Base-by-base conservation (phyloP, 2,797 vertebrate species). In the Rachycentron canadum region DNA sequence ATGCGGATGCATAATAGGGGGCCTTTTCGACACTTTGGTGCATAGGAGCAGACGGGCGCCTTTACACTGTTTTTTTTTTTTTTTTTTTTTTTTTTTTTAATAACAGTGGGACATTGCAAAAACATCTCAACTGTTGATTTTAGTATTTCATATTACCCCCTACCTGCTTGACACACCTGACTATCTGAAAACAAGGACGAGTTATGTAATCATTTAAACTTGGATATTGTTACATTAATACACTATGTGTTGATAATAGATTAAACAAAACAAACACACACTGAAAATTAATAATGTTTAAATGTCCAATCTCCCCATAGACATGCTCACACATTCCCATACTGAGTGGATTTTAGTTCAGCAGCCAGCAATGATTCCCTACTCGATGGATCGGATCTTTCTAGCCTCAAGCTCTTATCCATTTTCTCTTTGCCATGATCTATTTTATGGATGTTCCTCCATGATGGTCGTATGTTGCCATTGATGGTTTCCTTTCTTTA, bases 361-460 rank as follows among this genome's bases (percentile, higher is more conserved):
- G 81, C 83, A 89, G 74, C 74, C 55, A 78, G 82, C 76, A 94
- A 86, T 86, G 87, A 91, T 92, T 93, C 84, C 60, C 69, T 38
- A 63, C 83, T 81, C 74, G 38, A 93, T 94, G 87, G 79, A 93
- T 93, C 86, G 85, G 80, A 82, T 86, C 85, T 76, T 87, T 92
- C 86, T 82, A 55, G 87, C 92, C 91, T 86, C 61, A 3, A 92
- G 93, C 91, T 84, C 85, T 89, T 89, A 93, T 92, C 93, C 92
- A 89, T 93, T 94, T 94, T 93, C 93, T 90, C 84, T 73, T 79
- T 28, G 78, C 88, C 83, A 81, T 92, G 92, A 95, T 95, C 94
- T 93, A 95, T 95, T 94, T 92, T 94, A 95, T 95, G 89, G 95
- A 95, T 94, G 93, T 94, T 94, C 86, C 81, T 88, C 90, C 88